Percentiles rank a stretch among this genome's conserved stretches.
phyloP scores from a whole-genome alignment of 1,140 invertebrate genomes.

The Drosophila virilis region DNA sequence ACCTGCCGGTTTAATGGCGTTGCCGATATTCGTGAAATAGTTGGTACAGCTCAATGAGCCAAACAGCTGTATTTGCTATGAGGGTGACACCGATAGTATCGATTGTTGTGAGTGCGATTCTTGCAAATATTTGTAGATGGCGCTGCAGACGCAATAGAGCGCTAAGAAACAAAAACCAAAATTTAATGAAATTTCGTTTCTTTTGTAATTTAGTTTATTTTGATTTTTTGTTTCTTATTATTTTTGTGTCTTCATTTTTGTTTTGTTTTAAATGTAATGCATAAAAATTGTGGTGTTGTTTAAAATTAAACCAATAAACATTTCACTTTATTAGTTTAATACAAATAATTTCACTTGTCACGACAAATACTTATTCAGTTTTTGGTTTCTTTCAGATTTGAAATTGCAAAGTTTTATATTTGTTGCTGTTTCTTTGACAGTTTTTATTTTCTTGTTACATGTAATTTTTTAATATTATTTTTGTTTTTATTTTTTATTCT shows the following conservation, averaged over 20 bases:
- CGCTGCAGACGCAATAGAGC: neutral
- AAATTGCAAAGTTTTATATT: constrained; percentile 48
- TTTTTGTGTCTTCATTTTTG: constrained; percentile 54
- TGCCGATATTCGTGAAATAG: constrained; percentile 17
- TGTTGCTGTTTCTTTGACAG: constrained; percentile 19
- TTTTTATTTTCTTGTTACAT: constrained; percentile 23
- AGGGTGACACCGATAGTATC: constrained; percentile 7
- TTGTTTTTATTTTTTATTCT: constrained; percentile 7
- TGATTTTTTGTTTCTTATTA: constrained; percentile 14
- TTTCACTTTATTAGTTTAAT: constrained; percentile 76
- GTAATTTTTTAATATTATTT: constrained; percentile 2
- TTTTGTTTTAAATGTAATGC: constrained; percentile 61
- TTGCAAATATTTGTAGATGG: no score
- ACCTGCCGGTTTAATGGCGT: neutral
- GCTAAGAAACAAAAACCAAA: neutral
- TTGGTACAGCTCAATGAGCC: neutral
- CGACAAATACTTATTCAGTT: constrained; percentile 70
- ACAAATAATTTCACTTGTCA: constrained; percentile 75
- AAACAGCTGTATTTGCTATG: constrained; percentile 5
- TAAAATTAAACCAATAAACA: constrained; percentile 78
- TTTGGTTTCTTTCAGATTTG: constrained; percentile 34
- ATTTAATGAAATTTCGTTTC: neutral
- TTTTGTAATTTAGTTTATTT: constrained; percentile 59
- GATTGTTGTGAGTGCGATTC: neutral
- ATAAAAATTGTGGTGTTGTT: constrained; percentile 73